phyloP scores from a whole-genome alignment of 2,797 vertebrate species.

The Melanogrammus aeglefinus region DNA sequence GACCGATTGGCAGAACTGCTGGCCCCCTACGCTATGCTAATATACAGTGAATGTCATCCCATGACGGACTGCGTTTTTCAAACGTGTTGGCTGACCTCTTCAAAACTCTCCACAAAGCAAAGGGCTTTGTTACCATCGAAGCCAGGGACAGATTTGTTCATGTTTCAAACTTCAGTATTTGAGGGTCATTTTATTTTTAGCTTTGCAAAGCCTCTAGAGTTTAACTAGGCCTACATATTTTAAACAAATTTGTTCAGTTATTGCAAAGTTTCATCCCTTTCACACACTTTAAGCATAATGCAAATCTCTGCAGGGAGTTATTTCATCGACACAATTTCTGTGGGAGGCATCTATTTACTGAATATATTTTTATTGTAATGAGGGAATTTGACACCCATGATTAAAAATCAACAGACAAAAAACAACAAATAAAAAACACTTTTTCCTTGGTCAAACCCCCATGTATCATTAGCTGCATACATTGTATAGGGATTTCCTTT shows the following conservation, averaged over 20 bases:
- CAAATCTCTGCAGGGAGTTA: neutral
- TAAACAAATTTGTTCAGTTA: neutral
- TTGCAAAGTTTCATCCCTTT: neutral
- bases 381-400: constrained; percentile 15
- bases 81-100: neutral
- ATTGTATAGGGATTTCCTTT: constrained; percentile 25
- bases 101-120: neutral
- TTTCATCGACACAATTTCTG: constrained; percentile 13
- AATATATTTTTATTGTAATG: constrained; percentile 25
- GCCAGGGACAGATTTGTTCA: neutral
- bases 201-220: neutral
- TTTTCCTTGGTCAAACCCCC: neutral
- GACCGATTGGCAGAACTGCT: neutral
- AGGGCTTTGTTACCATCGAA: neutral
- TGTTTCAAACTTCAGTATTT: neutral
- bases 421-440: neutral
- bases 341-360: constrained; percentile 19
- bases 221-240: neutral
- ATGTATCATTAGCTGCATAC: constrained; percentile 23
- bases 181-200: neutral
- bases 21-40: neutral
- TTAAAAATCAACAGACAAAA: constrained; percentile 1
- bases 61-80: neutral
- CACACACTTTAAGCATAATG: neutral
- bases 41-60: neutral